Base-by-base conservation (phyloP, 2,113 vertebrate species). In the Trochalopteron elliotii region DNA sequence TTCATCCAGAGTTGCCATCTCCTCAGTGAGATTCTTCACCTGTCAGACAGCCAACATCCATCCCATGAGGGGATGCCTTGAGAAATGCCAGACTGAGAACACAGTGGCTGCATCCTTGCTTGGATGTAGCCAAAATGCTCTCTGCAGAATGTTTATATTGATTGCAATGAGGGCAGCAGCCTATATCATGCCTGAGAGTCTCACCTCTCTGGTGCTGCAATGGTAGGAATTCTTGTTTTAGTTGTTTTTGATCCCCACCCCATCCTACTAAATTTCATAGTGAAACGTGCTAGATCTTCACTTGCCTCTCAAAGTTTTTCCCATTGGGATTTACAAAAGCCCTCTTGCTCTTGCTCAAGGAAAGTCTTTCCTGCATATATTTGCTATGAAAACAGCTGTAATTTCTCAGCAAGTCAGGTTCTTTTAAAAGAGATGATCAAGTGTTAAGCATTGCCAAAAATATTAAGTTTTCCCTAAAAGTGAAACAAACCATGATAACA, bases 1-100 rank as follows among this genome's bases (percentile, higher is more conserved):
- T 94, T 98, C 98, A 95, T 99, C 98, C 56, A 98, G 96, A 2
- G 94, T 97, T 63, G 98, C 98, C 98, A 98, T 98, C 93, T 98
- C 98, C 69, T 99, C 98, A 1, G 98, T 98, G 59, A 99, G 97
- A 90, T 99, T 99, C 96, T 98, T 99, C 31, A 98, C 98, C 98
- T 98, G 83, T 63, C 60, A 86, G 76, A 95, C 52, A 85, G 80
- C 4, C 65, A 84, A 39, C 24, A 78, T 42, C 33, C 35, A n/a
- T 42, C 35, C 49, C 79, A 5, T 87, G 63, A 83, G 42, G 17
- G 16, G 4, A 19, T 13, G 28, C 31, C 53, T 68, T 82, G 74
- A 67, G n/a, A 78, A 56, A 14, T 9, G 23, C 28, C 27, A 88
- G 21, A 9, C 50, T 75, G 70, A 86, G 71, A 82, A 44, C 52